Percentiles rank a stretch among this genome's conserved stretches.
phyloP scores from a whole-genome alignment of 2,888 invertebrate species.

The Ophioninae sp. region DNA sequence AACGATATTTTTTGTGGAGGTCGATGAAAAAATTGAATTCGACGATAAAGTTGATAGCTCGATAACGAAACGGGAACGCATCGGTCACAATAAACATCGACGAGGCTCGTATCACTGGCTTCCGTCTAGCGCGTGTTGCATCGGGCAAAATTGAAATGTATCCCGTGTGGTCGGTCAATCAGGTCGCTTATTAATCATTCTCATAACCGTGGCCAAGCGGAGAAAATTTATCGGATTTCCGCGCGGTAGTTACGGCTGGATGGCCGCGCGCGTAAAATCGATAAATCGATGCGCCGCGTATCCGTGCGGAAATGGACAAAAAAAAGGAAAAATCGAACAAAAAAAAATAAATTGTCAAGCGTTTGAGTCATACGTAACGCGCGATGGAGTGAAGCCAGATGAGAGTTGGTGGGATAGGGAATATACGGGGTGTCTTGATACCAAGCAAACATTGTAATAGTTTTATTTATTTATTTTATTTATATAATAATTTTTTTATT shows the following conservation, averaged over 20 bases:
- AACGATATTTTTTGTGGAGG: too few relatives aligned
- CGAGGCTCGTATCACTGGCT: not conserved
- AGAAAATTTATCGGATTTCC: slow-evolving; percentile 36
- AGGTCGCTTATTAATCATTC: slow-evolving; percentile 40
- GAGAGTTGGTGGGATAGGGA: not conserved
- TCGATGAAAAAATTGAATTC: not conserved
- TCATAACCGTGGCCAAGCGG: slow-evolving; percentile 24
- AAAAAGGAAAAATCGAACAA: not conserved
- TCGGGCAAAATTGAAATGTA: not conserved
- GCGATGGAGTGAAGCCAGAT: slow-evolving; percentile 2
- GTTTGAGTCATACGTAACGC: slow-evolving; percentile 28
- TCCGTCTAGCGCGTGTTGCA: not conserved
- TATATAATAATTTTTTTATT: too few relatives aligned
- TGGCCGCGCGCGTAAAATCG: slow-evolving; percentile 19
- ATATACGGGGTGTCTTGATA: slow-evolving; percentile 4
- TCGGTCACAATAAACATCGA: not conserved
- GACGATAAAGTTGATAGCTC: not conserved
- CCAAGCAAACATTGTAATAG: not conserved
- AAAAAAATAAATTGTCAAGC: slow-evolving; percentile 33
- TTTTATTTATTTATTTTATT: too few relatives aligned
- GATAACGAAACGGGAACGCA: not conserved
- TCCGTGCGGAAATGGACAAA: slow-evolving; percentile 21
- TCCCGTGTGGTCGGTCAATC: slow-evolving; percentile 11
- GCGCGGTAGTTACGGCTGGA: not conserved
- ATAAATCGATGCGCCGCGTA: slow-evolving; percentile 28